These are phyloP conservation scores for Cirrhinus mrigala DNA, from an alignment of 2,797 vertebrate species.

Conservation along the genomic window DNA sequence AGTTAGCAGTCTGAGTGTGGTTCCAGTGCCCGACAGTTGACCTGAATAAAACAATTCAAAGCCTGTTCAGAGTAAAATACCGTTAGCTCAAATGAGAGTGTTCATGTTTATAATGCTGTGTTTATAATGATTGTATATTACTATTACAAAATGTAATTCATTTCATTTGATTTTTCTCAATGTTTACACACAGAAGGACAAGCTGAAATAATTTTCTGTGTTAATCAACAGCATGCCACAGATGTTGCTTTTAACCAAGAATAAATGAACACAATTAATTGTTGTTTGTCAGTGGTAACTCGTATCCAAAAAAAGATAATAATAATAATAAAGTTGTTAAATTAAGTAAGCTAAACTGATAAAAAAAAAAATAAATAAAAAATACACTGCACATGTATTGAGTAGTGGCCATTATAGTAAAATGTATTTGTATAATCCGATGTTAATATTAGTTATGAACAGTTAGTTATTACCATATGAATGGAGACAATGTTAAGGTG, in stretches of 20 bases:
- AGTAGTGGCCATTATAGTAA: not conserved
- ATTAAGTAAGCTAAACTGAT: not conserved
- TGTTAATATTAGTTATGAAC: slow-evolving; percentile 22
- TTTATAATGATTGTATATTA: not conserved
- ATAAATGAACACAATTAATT: not conserved
- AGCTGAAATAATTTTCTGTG: not conserved
- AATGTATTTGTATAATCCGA: not conserved
- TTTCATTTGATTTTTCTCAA: not conserved
- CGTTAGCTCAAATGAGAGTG: not conserved
- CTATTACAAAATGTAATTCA: not conserved
- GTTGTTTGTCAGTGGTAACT: not conserved
- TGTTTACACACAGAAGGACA: not conserved
- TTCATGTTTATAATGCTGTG: not conserved
- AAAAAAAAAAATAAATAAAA: no score
- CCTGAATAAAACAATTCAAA: not conserved
- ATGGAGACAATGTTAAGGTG: not conserved
- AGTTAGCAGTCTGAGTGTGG: not conserved
- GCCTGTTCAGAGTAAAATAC: not conserved
- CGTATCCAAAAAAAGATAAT: not conserved
- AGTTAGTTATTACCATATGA: slow-evolving; percentile 16
- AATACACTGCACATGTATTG: not conserved
- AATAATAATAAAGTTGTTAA: not conserved
- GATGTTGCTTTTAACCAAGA: not conserved
- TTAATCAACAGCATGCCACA: not conserved
- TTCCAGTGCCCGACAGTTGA: not conserved